Evolutionary conservation across 2,888 invertebrate species (phyloP).

Genomic region (Pseudococcus longispinus): DNA sequence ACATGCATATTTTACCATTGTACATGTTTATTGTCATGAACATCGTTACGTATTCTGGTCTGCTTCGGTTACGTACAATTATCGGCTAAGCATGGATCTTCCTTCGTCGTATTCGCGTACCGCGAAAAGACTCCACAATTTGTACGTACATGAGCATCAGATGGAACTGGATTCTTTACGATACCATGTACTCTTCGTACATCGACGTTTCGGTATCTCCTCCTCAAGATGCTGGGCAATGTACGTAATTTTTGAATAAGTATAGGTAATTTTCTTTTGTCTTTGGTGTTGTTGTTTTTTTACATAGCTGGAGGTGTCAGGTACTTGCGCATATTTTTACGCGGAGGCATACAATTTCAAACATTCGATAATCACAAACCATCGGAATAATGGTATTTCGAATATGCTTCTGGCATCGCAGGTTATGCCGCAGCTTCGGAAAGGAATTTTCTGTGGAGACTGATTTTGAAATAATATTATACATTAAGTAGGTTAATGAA

Average conservation of each 20-base stretch:
- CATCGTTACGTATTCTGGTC: constrained; percentile 31
- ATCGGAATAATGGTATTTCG: neutral
- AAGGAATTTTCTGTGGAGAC: too few relatives aligned
- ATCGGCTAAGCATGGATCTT: constrained; percentile 17
- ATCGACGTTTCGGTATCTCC: neutral
- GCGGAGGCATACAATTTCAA: neutral
- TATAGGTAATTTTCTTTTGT: neutral
- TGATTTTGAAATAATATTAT: too few relatives aligned
- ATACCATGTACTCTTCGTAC: neutral
- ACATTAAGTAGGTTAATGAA: too few relatives aligned
- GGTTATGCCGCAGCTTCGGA: too few relatives aligned
- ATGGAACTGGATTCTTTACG: constrained; percentile 8
- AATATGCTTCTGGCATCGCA: neutral
- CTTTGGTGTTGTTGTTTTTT: neutral
- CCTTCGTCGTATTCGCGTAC: neutral
- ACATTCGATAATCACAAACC: neutral
- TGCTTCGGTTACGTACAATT: constrained; percentile 21
- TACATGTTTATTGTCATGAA: constrained; percentile 34
- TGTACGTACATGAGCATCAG: neutral
- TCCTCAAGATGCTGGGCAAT: neutral
- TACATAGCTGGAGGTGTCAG: neutral
- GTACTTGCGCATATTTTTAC: neutral
- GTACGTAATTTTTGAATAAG: neutral
- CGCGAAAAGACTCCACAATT: constrained; percentile 5
- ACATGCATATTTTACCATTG: constrained; percentile 31